Base-by-base conservation (phyloP, 2,888 invertebrate species). In the Synergus itoensis region DNA sequence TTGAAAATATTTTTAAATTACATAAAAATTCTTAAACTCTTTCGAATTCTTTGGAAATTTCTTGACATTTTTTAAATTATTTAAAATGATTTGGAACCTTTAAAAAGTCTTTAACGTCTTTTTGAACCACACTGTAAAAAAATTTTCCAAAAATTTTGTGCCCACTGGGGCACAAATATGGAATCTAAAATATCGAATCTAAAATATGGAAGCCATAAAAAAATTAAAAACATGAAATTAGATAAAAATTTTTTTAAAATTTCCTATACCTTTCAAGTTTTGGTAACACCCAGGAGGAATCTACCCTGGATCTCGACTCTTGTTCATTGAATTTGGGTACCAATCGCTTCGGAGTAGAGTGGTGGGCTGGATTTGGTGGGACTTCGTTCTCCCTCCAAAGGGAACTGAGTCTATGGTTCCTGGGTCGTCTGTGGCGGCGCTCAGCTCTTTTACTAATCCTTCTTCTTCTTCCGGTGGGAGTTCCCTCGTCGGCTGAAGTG, bases 401-500 rank as follows among this genome's bases (percentile, higher is more conserved):
- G 21, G 83, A 82, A 75, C 81, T 81, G 7, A 86, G 76, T 53
- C 85, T 82, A 62, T 84, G 83, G 18, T 79, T 60, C 63, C 73
- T 82, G 69, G 63, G 79, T 9, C 79, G 82, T 65, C 77, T 81
- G 45, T 80, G 83, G 12, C 69, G 64, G 60, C 76, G 78, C 77
- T 80, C 28, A 28, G 28, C 79, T 48, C 79, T 79, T 2, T 62
- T 76, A 16, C 81, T 67, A 9, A 79, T 76, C 45, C 83, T 80
- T 28, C 80, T 77, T 40, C 82, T 77, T 28, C 82, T 82, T 73
- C 79, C 65, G n/a, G 73, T 77, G 4, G 81, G 82, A 64, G 79
- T 77, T 65, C 62, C 63, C 64, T 69, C 78, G 18, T 83, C 88
- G 12, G 89, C 89, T n/a, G 95, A 95, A 85, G 94, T 94, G 87